Evolutionary conservation across 2,797 vertebrate genomes (phyloP).

Genomic region (Todus mexicanus): DNA sequence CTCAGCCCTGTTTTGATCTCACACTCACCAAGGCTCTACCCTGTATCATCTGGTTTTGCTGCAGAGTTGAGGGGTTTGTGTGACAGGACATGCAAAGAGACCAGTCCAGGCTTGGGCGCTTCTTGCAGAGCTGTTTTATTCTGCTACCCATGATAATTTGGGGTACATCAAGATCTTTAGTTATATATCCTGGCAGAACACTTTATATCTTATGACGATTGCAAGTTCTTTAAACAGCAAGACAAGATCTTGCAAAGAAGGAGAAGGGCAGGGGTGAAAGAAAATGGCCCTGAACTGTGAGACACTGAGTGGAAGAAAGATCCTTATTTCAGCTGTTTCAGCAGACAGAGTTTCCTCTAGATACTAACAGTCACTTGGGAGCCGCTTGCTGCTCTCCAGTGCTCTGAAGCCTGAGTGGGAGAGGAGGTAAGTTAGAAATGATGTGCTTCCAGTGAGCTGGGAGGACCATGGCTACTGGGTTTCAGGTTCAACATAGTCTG

Average conservation of each 20-base stretch:
- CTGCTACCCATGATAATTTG: not conserved
- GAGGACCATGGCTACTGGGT: not conserved
- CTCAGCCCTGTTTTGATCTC: not conserved
- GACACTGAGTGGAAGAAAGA: not conserved
- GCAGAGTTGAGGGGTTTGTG: not conserved
- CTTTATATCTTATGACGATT: not conserved
- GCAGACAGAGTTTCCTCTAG: not conserved
- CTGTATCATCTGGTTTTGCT: not conserved
- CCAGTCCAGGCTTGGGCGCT: not conserved
- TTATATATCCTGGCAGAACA: conserved; percentile 3
- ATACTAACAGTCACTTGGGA: not conserved
- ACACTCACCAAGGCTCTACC: not conserved
- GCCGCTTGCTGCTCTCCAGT: not conserved
- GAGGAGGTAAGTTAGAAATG: not conserved
- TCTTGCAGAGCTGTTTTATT: not conserved
- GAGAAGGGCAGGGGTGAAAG: not conserved
- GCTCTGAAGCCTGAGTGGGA: not conserved
- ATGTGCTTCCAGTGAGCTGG: not conserved
- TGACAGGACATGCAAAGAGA: not conserved
- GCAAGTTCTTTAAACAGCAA: conserved; percentile 55
- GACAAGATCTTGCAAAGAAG: conserved; percentile 39
- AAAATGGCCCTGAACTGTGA: conserved; percentile 30
- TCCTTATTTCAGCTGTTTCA: not conserved
- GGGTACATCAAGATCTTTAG: conserved; percentile 4
- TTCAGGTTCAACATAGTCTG: not conserved